These are phyloP conservation scores for Pocillopora verrucosa DNA, from an alignment of 64 coral and sea anemone species.

Conservation along the genomic window DNA sequence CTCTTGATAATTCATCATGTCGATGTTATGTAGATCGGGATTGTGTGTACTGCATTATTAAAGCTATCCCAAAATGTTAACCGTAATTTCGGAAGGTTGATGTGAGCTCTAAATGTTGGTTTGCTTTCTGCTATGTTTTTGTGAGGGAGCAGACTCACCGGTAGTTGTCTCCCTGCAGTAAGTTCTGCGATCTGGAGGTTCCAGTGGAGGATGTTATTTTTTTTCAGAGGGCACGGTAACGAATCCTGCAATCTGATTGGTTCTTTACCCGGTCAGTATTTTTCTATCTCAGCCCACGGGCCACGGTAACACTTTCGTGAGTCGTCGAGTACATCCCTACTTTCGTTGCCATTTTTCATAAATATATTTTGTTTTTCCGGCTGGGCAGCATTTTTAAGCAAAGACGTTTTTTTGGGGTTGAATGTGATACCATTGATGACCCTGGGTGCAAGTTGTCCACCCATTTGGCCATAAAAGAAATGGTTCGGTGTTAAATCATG, in stretches of 20 bases:
- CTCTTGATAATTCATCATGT: constrained; percentile 50
- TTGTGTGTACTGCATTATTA: constrained; percentile 54
- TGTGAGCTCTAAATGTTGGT: background rate
- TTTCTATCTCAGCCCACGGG: too few species aligned
- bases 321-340: too few species aligned
- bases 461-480: background rate
- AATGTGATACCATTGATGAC: too few species aligned
- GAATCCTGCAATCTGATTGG: too few species aligned
- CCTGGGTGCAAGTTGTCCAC: background rate
- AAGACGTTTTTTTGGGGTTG: too few species aligned
- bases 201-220: too few species aligned
- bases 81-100: constrained; percentile 26
- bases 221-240: too few species aligned
- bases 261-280: too few species aligned
- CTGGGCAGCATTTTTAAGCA: too few species aligned
- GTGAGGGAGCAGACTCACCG: constrained; percentile 10
- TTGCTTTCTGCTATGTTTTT: constrained; percentile 7
- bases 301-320: too few species aligned
- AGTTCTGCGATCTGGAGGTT: constrained; percentile 20
- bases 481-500: background rate
- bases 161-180: background rate
- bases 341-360: too few species aligned
- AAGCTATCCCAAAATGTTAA: constrained; percentile 56
- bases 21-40: constrained; percentile 43
- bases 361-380: too few species aligned